Base-by-base conservation (phyloP, 2,113 vertebrate genomes). In the Hassar affinis region DNA sequence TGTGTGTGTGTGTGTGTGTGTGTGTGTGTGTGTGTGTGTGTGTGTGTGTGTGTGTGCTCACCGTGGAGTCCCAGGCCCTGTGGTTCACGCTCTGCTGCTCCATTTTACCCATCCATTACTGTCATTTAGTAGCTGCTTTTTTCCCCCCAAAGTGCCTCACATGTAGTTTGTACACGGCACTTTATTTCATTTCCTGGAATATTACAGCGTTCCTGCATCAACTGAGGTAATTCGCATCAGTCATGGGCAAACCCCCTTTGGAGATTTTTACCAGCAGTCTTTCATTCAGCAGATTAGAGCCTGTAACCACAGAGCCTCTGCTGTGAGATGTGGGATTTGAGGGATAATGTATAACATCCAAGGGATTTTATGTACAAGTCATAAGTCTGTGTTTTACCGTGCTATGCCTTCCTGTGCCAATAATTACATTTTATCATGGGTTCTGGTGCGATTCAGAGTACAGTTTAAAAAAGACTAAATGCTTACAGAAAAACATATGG, bases 11-110 rank as follows among this genome's bases (percentile, higher is more conserved):
- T 42, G 3, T 42, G 38, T 42, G 38, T 42, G 38, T 42, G 38
- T 42, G 38, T 42, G 38, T 42, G 38, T 42, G 38, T 42, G 38
- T 42, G 38, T 42, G n/a, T n/a, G n/a, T n/a, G n/a, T 42, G 38
- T 42, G 38, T 42, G 38, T 42, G 38, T 35, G 4, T 51, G 81
- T 42, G 17, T 75, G 54, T 42, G 64, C 66, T 56, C 6, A 71
- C 66, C 57, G 79, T 54, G n/a, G n/a, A 75, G 81, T 82, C 56
- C 69, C 51, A 56, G 33, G 22, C 49, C 15, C 54, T 27, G 56
- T 83, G 72, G 64, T 77, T 83, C 72, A 83, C 47, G 59, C 17
- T 25, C 69, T 82, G 20, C 47, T 17, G 38, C 56, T 78, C 3
- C 17, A 42, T 8, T 30, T 83, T 42, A 54, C 33, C 51, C 61